phyloP scores from a whole-genome alignment of 1,140 invertebrate species.

The Liolophura sinensis region DNA sequence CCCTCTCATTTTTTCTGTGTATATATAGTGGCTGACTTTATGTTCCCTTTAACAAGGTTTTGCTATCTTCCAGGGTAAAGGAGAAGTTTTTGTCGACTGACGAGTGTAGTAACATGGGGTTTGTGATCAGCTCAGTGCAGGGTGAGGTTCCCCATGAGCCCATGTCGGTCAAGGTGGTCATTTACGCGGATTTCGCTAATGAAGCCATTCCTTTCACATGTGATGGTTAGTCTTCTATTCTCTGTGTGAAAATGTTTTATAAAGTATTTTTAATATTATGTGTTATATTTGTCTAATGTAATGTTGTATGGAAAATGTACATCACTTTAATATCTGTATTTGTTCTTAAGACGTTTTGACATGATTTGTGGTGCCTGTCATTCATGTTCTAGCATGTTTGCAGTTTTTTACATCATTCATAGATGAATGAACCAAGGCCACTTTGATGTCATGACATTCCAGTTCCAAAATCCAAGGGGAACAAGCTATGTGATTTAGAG shows the following conservation, averaged over 20 bases:
- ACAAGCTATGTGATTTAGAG: too few relatives aligned
- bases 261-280: background rate
- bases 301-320: background rate
- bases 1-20: too few relatives aligned
- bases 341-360: background rate
- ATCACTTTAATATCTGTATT: background rate
- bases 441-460: too few relatives aligned
- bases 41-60: background rate
- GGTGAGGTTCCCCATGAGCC: slow-evolving; percentile 23
- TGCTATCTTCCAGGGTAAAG: slow-evolving; percentile 39
- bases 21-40: too few relatives aligned
- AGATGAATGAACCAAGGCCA: too few relatives aligned
- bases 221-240: slow-evolving; percentile 39
- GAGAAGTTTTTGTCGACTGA: slow-evolving; percentile 42
- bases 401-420: background rate
- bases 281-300: background rate
- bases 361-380: background rate
- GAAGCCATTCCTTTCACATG: slow-evolving; percentile 49
- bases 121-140: slow-evolving; percentile 31
- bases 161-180: slow-evolving; percentile 43
- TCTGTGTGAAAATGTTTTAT: background rate
- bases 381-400: background rate
- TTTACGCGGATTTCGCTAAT: slow-evolving; percentile 30
- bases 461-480: too few relatives aligned
- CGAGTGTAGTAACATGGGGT: slow-evolving; percentile 39